A percentile compares a stretch with the other conserved stretches of the same genome.
Conservation (phyloP, 2,797 vertebrate species). For the Lateolabrax maculatus region DNA sequence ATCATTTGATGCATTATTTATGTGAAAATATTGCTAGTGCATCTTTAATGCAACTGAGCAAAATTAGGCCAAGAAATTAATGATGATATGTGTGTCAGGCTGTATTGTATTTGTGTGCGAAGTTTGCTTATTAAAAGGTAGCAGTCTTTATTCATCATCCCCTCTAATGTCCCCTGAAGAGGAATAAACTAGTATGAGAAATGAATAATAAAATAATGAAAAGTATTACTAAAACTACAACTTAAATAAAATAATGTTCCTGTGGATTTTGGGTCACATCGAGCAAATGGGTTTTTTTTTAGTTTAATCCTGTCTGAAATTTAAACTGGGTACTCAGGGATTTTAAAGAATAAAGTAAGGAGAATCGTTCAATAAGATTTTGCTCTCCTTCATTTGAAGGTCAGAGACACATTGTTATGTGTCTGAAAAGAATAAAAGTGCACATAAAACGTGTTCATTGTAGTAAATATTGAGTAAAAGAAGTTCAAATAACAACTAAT, state of each 20-base stretch:
- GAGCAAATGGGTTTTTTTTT: conserved; percentile 4
- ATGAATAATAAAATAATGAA: not conserved
- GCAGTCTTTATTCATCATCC: not conserved
- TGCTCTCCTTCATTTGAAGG: conserved; percentile 16
- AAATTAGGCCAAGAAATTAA: not conserved
- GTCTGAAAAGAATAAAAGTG: not conserved
- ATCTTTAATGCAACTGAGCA: not conserved
- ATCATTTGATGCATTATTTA: not conserved
- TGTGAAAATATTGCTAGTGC: not conserved
- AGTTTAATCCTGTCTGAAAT: conserved; percentile 17
- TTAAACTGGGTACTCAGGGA: not conserved
- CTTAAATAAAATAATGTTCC: not conserved
- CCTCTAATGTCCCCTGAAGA: not conserved
- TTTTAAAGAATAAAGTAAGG: not conserved
- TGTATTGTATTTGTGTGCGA: not conserved
- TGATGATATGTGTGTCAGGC: not conserved
- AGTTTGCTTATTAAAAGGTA: not conserved
- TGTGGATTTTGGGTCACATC: not conserved
- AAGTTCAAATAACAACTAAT: conserved; percentile 22
- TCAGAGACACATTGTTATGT: not conserved
- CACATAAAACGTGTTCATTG: not conserved
- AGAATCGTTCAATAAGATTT: not conserved
- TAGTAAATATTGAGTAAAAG: conserved; percentile 2
- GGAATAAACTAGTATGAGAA: not conserved
- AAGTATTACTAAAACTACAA: no score